A percentile compares a stretch with the other conserved stretches of the same genome.
phyloP scores from a whole-genome alignment of 2,113 vertebrate genomes.

The Microtus pennsylvanicus region DNA sequence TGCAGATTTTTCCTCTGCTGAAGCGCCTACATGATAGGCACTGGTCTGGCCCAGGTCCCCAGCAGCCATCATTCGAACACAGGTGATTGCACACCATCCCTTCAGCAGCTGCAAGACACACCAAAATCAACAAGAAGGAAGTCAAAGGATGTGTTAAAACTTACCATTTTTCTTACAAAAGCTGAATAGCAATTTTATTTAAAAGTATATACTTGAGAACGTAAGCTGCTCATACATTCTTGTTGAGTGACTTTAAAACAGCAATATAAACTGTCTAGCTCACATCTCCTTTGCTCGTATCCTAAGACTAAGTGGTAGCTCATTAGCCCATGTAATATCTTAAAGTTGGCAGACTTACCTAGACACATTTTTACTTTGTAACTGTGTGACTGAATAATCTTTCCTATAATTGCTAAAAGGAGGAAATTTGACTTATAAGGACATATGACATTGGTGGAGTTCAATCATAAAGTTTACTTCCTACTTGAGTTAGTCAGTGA shows the following conservation, averaged over 20 bases:
- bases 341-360: not conserved
- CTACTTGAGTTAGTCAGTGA: not conserved
- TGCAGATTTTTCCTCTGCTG: conserved; percentile 94
- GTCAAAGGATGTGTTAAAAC: not conserved
- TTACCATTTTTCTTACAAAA: not conserved
- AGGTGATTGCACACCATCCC: conserved; percentile 95
- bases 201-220: not conserved
- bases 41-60: conserved; percentile 96
- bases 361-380: not conserved
- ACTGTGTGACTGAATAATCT: not conserved
- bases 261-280: not conserved
- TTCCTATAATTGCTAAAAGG: not conserved
- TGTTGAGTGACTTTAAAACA: not conserved
- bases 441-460: not conserved
- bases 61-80: conserved; percentile 96
- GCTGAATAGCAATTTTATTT: not conserved
- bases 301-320: not conserved
- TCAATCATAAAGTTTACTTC: not conserved
- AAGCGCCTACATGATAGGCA: conserved; percentile 95
- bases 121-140: not conserved
- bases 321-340: not conserved
- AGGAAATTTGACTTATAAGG: not conserved
- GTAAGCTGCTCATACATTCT: not conserved
- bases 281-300: not conserved
- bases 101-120: conserved; percentile 89